Percentiles rank a stretch among this genome's conserved stretches.
Conservation (phyloP, 2,113 vertebrate genomes). For the Myiozetetes cayanensis region DNA sequence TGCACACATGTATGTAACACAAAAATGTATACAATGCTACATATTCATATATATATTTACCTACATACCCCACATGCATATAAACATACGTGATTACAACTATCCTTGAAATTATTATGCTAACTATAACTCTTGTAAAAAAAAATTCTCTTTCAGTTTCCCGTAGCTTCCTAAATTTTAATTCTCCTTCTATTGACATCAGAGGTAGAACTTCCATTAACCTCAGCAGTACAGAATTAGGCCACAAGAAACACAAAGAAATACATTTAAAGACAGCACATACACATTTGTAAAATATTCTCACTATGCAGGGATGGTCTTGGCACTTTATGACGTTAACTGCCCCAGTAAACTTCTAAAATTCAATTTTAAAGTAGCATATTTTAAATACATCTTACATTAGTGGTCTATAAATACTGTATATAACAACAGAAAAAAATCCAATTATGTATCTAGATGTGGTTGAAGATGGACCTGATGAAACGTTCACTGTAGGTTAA, state of each 20-base stretch:
- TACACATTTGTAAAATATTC: background rate
- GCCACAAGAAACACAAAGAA: background rate
- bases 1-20: background rate
- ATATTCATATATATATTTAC: background rate
- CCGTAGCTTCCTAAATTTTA: background rate
- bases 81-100: background rate
- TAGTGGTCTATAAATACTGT: background rate
- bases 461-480: background rate
- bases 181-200: background rate
- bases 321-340: background rate
- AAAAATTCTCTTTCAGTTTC: background rate
- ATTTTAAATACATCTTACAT: background rate
- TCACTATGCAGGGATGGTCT: background rate
- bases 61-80: background rate
- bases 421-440: background rate
- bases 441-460: background rate
- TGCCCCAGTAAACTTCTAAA: background rate
- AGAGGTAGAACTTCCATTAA: background rate
- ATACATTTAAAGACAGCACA: background rate
- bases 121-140: background rate
- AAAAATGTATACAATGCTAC: background rate
- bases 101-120: background rate
- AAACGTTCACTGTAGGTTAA: background rate
- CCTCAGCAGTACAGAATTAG: background rate
- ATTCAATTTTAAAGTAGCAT: background rate